Percentiles rank a stretch among this genome's conserved stretches.
Evolutionary conservation across 2,113 vertebrate species (phyloP).

Genomic region (Xenopus tropicalis): UCB_Xtro_10.0 CM004443.2:24884001-24884500

Average conservation of each 20-base stretch:
- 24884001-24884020: conserved; percentile 26
- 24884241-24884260: background rate
- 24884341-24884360: too few relatives aligned
- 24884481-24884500: too few relatives aligned
- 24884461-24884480: too few relatives aligned
- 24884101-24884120: conserved; percentile 31
- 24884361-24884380: too few relatives aligned
- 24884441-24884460: too few relatives aligned
- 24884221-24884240: conserved; percentile 11
- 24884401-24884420: too few relatives aligned
- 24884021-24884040: conserved; percentile 40
- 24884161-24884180: conserved; percentile 7
- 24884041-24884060: conserved; percentile 43
- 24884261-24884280: background rate
- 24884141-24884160: conserved; percentile 19
- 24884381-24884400: too few relatives aligned
- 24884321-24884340: too few relatives aligned
- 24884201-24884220: conserved; percentile 13
- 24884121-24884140: conserved; percentile 37
- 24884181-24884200: conserved; percentile 18
- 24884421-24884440: too few relatives aligned
- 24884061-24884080: conserved; percentile 41
- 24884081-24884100: conserved; percentile 40
- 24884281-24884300: background rate
- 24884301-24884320: too few relatives aligned